Conservation (phyloP, 2,888 invertebrate genomes). For the Alentia gelatinosa region DNA sequence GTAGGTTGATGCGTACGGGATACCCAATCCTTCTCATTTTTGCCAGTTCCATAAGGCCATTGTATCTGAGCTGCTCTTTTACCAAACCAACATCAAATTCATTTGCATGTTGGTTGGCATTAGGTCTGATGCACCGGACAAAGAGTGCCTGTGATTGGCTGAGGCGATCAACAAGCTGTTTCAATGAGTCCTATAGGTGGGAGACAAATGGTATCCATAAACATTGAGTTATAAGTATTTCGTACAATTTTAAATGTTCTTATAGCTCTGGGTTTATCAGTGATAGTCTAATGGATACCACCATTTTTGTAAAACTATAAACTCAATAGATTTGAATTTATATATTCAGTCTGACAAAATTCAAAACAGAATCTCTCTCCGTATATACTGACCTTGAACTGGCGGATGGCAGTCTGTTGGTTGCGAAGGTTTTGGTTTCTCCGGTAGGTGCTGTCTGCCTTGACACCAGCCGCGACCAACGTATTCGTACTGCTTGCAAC, state of each 20-base stretch:
- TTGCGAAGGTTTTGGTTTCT: background rate
- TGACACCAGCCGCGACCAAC: background rate
- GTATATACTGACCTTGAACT: slow-evolving; percentile 40
- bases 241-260: no score
- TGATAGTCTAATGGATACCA: no score
- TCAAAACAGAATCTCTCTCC: no score
- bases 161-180: slow-evolving; percentile 30
- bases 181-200: slow-evolving; percentile 49
- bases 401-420: slow-evolving; percentile 8
- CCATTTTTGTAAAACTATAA: no score
- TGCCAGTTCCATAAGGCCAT: slow-evolving; percentile 76
- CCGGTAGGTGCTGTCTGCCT: background rate
- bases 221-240: no score
- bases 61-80: slow-evolving; percentile 71
- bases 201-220: no score
- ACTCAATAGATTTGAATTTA: no score
- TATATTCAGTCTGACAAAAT: background rate
- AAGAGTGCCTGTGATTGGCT: slow-evolving; percentile 53
- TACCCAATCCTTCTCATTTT: slow-evolving; percentile 74
- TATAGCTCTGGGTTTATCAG: no score
- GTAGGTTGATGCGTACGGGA: slow-evolving; percentile 72
- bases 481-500: background rate
- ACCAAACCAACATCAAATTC: slow-evolving; percentile 72
- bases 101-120: slow-evolving; percentile 67
- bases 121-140: slow-evolving; percentile 74